A percentile compares a stretch with the other conserved stretches of the same genome.
These are phyloP conservation scores for Vulpes ferrilata DNA, from an alignment of 2,113 vertebrate genomes.

Conservation along the genomic window DNA sequence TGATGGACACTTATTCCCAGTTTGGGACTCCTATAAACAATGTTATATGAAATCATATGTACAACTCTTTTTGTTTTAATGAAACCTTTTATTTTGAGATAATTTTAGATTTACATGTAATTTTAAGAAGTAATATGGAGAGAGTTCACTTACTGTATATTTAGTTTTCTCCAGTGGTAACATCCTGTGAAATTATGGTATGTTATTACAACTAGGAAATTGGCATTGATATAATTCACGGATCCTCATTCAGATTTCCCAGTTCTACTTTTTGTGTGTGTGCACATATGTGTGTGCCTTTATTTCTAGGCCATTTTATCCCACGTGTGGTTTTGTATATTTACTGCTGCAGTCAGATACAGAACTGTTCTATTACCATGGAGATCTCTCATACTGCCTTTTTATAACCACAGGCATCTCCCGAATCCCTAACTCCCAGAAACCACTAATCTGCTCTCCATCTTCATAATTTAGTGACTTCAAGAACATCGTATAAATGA, in stretches of 20 bases:
- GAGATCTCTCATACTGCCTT: background rate
- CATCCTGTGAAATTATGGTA: background rate
- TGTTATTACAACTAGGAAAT: background rate
- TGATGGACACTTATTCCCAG: background rate
- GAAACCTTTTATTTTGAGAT: background rate
- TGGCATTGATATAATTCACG: background rate
- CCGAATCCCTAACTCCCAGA: background rate
- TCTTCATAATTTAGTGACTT: background rate
- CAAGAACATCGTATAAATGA: background rate
- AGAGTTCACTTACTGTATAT: background rate
- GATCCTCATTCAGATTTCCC: background rate
- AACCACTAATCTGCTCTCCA: background rate
- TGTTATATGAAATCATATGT: background rate
- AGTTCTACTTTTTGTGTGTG: background rate
- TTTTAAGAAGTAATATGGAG: background rate
- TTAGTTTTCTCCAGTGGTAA: background rate
- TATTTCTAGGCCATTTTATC: background rate
- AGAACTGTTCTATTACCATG: background rate
- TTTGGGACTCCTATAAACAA: background rate
- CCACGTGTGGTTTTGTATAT: background rate
- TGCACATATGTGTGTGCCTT: background rate
- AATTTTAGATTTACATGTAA: background rate
- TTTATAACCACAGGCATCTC: background rate
- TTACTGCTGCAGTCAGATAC: background rate
- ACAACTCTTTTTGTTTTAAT: constrained; percentile 10